Percentiles rank a stretch among this genome's conserved stretches.
phyloP scores from a whole-genome alignment of 2,797 vertebrate species.

The Psittacula echo region DNA sequence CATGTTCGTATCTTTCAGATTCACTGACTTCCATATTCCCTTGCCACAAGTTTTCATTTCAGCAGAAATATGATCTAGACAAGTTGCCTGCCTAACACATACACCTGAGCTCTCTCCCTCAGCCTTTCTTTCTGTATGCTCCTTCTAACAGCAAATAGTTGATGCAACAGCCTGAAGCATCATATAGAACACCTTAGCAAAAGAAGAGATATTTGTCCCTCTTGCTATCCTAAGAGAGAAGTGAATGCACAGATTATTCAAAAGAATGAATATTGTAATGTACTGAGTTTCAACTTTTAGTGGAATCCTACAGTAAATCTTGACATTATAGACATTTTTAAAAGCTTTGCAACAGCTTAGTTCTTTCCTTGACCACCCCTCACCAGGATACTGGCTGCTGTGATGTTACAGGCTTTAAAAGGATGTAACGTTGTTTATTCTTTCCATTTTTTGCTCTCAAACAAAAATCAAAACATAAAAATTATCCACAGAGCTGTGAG shows the following conservation, averaged over 20 bases:
- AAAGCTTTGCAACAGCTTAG: neutral
- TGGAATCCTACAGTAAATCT: neutral
- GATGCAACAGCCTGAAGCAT: neutral
- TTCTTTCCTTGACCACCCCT: neutral
- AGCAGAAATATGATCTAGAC: neutral
- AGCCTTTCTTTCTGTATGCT: neutral
- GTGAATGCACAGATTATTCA: neutral
- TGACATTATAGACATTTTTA: neutral
- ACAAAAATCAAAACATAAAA: neutral
- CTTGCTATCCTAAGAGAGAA: neutral
- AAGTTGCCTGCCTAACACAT: neutral
- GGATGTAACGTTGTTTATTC: neutral
- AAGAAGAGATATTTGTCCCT: neutral
- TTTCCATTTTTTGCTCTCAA: neutral
- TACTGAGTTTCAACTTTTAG: neutral
- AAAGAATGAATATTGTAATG: neutral
- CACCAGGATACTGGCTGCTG: neutral
- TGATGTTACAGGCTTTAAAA: neutral
- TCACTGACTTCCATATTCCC: neutral
- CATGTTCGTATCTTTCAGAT: fast-evolving
- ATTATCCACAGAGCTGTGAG: neutral
- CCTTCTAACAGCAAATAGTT: neutral
- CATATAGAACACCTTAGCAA: neutral
- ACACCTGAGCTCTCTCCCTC: neutral
- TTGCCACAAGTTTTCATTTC: neutral